Evolutionary conservation across 2,888 invertebrate species (phyloP).

Genomic region (Odontomyia ornata): DNA sequence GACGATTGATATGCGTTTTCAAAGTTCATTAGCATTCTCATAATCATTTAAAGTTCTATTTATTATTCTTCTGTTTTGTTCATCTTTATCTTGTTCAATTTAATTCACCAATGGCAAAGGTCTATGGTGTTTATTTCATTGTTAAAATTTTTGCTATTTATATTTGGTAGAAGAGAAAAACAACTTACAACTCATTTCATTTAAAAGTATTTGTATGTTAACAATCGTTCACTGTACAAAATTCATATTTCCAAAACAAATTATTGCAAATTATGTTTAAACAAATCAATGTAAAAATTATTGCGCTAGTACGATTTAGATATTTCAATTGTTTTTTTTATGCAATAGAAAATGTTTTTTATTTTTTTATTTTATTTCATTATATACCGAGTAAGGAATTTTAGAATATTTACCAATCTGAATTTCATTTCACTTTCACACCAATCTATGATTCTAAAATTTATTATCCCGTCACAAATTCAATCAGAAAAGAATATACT

Average conservation of each 20-base stretch:
- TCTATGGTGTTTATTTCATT: neutral
- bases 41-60: neutral
- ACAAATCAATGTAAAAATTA: neutral
- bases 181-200: neutral
- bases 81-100: neutral
- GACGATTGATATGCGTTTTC: neutral
- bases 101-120: neutral
- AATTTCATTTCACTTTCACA: neutral
- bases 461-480: conserved; percentile 6
- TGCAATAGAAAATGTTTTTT: too few species aligned
- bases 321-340: neutral
- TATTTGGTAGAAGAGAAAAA: neutral
- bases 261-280: neutral
- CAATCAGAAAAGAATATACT: neutral
- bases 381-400: too few species aligned
- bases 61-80: neutral
- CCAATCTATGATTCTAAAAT: neutral
- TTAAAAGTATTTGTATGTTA: neutral
- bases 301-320: neutral
- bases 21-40: neutral
- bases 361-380: too few species aligned
- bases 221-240: conserved; percentile 9
- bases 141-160: conserved; percentile 3
- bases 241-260: neutral
- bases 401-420: too few species aligned